Conservation (phyloP, 1,140 invertebrate genomes). For the Gonatopus flavifemur region DNA sequence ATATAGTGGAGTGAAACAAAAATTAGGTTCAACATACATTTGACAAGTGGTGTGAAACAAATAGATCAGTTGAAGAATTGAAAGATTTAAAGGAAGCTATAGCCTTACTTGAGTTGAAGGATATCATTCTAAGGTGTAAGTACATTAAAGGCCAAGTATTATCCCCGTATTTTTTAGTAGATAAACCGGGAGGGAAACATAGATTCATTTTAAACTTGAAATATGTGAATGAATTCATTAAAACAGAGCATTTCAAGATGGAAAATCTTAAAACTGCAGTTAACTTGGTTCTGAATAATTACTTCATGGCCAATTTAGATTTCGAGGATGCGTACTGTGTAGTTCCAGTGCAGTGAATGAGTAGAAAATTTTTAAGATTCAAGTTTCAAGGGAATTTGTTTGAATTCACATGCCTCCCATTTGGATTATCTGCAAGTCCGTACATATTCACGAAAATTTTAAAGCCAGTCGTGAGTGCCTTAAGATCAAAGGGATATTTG, state of each 20-base stretch:
- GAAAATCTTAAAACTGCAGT: not conserved
- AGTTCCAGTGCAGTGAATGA: not conserved
- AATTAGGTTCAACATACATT: too few species aligned
- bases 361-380: not conserved
- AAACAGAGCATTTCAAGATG: not conserved
- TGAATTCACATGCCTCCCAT: not conserved
- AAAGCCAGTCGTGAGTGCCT: not conserved
- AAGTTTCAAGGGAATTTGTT: too few species aligned
- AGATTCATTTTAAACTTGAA: not conserved
- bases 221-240: not conserved
- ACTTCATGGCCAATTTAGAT: not conserved
- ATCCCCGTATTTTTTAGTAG: not conserved
- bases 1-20: too few species aligned
- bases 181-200: not conserved
- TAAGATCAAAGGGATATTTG: not conserved
- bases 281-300: not conserved
- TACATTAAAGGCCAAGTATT: too few species aligned
- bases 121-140: too few species aligned
- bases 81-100: too few species aligned
- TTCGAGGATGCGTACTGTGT: not conserved
- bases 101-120: too few species aligned
- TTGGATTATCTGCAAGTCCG: too few species aligned
- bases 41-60: too few species aligned
- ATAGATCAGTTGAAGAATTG: too few species aligned
- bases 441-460: not conserved